Percentiles rank a stretch among this genome's conserved stretches.
These are phyloP conservation scores for Melozone crissalis DNA, from an alignment of 2,113 vertebrate species.

Conservation along the genomic window DNA sequence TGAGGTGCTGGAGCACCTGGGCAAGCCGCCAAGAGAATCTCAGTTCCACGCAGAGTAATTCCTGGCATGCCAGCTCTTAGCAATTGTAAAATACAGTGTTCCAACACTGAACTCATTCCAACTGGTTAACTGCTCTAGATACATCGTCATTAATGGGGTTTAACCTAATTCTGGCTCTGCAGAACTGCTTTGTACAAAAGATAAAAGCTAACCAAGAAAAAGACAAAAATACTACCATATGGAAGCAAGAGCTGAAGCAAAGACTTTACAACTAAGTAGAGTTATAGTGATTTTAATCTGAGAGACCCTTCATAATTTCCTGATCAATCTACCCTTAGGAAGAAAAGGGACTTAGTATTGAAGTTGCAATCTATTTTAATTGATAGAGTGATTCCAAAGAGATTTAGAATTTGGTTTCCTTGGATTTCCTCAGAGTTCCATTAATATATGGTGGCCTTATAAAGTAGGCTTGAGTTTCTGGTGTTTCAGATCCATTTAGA, in stretches of 20 bases:
- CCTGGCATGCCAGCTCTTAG: neutral
- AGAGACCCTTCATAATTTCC: neutral
- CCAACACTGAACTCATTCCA: neutral
- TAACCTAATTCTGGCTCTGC: conserved; percentile 7
- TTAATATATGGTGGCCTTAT: neutral
- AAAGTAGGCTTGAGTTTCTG: neutral
- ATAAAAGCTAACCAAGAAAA: conserved; percentile 5
- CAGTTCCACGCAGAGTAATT: neutral
- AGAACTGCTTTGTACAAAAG: neutral
- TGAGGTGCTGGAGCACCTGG: neutral
- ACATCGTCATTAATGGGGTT: neutral
- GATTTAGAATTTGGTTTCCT: neutral
- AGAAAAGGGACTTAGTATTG: neutral
- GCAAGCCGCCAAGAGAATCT: conserved; percentile 10
- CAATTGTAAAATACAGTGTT: neutral
- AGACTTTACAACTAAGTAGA: neutral
- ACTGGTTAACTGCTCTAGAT: neutral
- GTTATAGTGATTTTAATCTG: neutral
- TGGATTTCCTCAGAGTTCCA: neutral
- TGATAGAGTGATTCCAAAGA: neutral
- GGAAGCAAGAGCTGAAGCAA: neutral
- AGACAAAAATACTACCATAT: neutral
- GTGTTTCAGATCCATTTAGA: neutral
- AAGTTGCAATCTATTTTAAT: neutral
- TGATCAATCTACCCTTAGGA: neutral